Evolutionary conservation across 2,888 invertebrate genomes (phyloP).

Genomic region (Machimus atricapillus): DNA sequence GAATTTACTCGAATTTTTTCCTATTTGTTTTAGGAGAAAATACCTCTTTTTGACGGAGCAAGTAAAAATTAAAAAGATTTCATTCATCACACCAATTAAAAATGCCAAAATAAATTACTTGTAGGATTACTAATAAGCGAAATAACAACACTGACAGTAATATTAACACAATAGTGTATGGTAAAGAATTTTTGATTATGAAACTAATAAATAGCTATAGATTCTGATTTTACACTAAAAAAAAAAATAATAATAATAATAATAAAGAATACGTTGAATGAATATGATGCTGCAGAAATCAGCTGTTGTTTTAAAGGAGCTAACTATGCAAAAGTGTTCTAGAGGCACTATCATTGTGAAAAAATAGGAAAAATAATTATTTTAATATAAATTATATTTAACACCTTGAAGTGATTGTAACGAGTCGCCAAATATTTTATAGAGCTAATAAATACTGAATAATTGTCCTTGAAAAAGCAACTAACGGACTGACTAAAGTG

Average conservation of each 20-base stretch:
- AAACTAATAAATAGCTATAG: neutral
- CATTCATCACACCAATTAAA: constrained; percentile 28
- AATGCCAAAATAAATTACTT: constrained; percentile 34
- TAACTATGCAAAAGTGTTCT: neutral
- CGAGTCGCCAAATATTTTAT: constrained; percentile 32
- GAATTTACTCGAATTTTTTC: neutral
- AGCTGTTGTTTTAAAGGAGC: neutral
- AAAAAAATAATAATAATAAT: neutral
- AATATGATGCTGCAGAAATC: neutral
- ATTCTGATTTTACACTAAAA: constrained; percentile 1
- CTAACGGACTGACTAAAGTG: neutral
- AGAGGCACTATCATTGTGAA: neutral
- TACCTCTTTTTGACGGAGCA: neutral
- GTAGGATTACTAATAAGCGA: neutral
- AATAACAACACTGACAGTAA: neutral
- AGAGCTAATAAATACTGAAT: neutral
- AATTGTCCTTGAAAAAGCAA: neutral
- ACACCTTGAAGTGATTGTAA: neutral
- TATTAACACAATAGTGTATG: neutral
- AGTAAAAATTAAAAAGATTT: neutral
- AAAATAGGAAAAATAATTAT: neutral
- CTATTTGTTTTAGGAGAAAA: neutral
- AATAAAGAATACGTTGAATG: neutral
- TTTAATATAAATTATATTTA: neutral
- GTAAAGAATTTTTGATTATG: neutral